Percentiles rank a stretch among this genome's conserved stretches.
These are phyloP conservation scores for Enteromius thamalakanensis DNA, from an alignment of 2,797 vertebrate species.

Conservation along the genomic window DNA sequence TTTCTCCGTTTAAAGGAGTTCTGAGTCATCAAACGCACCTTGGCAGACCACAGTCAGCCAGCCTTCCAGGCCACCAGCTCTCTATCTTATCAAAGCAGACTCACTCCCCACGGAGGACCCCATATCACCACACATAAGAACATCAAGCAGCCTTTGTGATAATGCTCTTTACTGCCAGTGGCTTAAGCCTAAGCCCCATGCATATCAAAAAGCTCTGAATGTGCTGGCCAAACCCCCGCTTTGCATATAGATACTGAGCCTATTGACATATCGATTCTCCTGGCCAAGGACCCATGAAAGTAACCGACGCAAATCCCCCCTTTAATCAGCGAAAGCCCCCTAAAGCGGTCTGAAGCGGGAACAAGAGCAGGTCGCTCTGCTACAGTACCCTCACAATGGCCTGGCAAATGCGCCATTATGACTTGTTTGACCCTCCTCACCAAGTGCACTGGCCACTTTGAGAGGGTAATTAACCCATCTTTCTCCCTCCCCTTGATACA, in stretches of 20 bases:
- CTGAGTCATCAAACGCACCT: conserved; percentile 33
- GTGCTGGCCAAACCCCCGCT: conserved; percentile 43
- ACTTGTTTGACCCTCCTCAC: conserved; percentile 46
- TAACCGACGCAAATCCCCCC: conserved; percentile 49
- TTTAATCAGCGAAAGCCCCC: conserved; percentile 54
- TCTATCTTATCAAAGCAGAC: conserved; percentile 55
- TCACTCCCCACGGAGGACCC: conserved; percentile 36
- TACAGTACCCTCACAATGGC: conserved; percentile 45
- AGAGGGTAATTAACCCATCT: conserved; percentile 59
- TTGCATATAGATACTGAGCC: conserved; percentile 54
- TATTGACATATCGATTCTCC: conserved; percentile 53
- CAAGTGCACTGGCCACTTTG: conserved; percentile 54
- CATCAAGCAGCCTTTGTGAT: conserved; percentile 46
- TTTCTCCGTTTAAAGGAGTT: conserved; percentile 29
- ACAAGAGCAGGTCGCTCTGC: conserved; percentile 16
- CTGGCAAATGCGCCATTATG: conserved; percentile 58
- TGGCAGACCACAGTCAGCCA: conserved; percentile 17
- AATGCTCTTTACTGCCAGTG: conserved; percentile 47
- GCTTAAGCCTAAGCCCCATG: conserved; percentile 44
- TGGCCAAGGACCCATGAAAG: conserved; percentile 43
- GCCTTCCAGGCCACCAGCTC: conserved; percentile 38
- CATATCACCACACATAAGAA: conserved; percentile 48
- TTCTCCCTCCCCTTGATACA: conserved; percentile 43
- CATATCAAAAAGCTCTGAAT: conserved; percentile 51
- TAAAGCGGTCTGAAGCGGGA: conserved; percentile 44